Percentiles rank a stretch among this genome's conserved stretches.
These are phyloP conservation scores for Cardinalis cardinalis DNA, from an alignment of 2,113 vertebrate species.

Conservation along the genomic window DNA sequence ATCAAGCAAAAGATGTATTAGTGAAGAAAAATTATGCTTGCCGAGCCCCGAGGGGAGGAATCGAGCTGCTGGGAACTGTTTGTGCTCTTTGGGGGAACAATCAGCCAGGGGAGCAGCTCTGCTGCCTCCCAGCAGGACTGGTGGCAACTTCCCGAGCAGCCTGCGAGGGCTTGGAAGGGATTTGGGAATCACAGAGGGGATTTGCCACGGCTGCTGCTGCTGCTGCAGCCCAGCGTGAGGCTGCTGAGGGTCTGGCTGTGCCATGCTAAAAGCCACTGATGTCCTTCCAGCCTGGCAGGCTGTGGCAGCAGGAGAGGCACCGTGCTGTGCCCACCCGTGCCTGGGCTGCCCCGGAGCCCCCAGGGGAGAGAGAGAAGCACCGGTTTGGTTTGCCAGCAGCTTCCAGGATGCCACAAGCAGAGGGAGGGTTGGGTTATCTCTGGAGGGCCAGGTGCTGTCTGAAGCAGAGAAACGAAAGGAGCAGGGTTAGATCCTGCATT, in stretches of 20 bases:
- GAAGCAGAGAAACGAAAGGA: background rate
- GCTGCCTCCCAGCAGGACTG: background rate
- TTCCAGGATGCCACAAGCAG: fast-evolving
- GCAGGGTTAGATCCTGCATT: background rate
- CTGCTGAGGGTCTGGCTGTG: background rate
- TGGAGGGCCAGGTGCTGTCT: background rate
- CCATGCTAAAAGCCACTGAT: background rate
- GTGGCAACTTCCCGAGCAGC: background rate
- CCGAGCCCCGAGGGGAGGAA: background rate
- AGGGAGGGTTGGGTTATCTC: background rate
- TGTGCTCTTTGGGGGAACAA: conserved; percentile 3
- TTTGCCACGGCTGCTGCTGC: background rate
- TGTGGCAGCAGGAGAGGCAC: background rate
- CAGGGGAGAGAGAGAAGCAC: background rate
- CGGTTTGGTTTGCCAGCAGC: fast-evolving
- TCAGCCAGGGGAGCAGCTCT: background rate
- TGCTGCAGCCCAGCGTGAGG: background rate
- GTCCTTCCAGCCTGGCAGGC: background rate
- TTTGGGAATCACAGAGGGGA: background rate
- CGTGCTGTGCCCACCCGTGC: background rate
- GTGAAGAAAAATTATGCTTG: conserved; percentile 45
- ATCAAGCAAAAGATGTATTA: conserved; percentile 59
- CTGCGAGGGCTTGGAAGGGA: background rate
- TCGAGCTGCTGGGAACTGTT: background rate
- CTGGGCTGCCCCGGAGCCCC: too few species aligned